Percentiles rank a stretch among this genome's conserved stretches.
Conservation (phyloP, 2,113 vertebrate genomes). For the Microcebus murinus region DNA sequence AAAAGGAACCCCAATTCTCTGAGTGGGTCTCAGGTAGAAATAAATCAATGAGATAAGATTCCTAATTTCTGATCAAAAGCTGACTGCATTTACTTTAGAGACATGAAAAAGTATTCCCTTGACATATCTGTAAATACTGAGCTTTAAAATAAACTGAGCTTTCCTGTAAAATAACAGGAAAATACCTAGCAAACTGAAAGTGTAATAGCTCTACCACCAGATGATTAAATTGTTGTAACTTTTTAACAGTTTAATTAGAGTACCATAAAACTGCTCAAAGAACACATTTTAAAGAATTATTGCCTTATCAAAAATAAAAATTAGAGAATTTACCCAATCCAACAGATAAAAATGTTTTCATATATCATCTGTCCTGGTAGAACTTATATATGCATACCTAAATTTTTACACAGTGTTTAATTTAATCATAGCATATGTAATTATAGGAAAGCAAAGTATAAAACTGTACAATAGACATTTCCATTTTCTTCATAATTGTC, state of each 20-base stretch:
- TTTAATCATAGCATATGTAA: neutral
- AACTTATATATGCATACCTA: neutral
- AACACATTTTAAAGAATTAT: neutral
- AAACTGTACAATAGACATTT: neutral
- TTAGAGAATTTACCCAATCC: neutral
- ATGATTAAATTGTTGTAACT: neutral
- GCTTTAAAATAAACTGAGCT: conserved; percentile 51
- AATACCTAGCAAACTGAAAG: neutral
- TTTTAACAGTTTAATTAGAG: conserved; percentile 35
- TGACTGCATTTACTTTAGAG: neutral
- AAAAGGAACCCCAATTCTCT: neutral
- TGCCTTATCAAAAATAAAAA: conserved; percentile 36
- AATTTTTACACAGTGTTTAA: neutral
- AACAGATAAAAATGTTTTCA: neutral
- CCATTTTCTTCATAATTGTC: neutral
- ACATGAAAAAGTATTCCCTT: neutral
- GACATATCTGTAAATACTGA: neutral
- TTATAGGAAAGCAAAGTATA: neutral
- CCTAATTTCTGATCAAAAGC: neutral
- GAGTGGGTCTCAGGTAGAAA: neutral
- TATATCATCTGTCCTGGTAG: neutral
- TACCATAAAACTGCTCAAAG: conserved; percentile 11
- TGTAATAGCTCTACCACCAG: neutral
- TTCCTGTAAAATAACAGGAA: neutral
- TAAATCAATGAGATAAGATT: neutral